A percentile compares a stretch with the other conserved stretches of the same genome.
These are phyloP conservation scores for Lepidurus apus DNA, from an alignment of 1,140 invertebrate species.

Conservation along the genomic window DNA sequence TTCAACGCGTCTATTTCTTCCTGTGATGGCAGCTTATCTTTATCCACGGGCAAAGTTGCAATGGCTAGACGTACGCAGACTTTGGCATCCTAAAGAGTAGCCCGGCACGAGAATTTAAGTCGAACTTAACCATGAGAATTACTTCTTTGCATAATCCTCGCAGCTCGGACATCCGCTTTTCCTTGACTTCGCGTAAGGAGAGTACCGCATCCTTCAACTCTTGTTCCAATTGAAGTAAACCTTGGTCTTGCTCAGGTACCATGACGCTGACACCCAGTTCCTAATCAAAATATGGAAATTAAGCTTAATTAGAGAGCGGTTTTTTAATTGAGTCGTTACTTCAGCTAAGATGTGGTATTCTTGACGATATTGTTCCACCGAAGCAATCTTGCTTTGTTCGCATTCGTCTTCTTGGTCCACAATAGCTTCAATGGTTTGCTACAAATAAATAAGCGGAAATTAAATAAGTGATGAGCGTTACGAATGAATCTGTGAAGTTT, in stretches of 20 bases:
- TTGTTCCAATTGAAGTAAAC: neutral
- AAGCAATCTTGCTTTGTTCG: conserved; percentile 9
- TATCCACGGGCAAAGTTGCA: neutral
- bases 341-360: conserved; percentile 17
- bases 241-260: conserved; percentile 23
- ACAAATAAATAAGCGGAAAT: neutral
- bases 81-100: neutral
- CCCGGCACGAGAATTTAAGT: neutral
- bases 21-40: neutral
- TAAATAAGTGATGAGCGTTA: neutral
- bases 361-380: conserved; percentile 5
- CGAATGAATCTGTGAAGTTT: neutral
- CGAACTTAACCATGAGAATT: neutral
- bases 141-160: neutral
- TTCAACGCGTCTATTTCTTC: conserved; percentile 4
- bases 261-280: conserved; percentile 13
- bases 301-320: neutral
- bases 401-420: conserved; percentile 25
- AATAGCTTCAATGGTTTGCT: conserved; percentile 30
- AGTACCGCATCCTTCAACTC: neutral
- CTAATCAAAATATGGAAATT: conserved; percentile 4
- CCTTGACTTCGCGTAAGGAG: neutral
- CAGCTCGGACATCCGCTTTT: neutral
- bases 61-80: conserved; percentile 1
- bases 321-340: neutral